These are phyloP conservation scores for Nannoperca australis DNA, from an alignment of 2,797 vertebrate genomes.

Conservation along the genomic window DNA sequence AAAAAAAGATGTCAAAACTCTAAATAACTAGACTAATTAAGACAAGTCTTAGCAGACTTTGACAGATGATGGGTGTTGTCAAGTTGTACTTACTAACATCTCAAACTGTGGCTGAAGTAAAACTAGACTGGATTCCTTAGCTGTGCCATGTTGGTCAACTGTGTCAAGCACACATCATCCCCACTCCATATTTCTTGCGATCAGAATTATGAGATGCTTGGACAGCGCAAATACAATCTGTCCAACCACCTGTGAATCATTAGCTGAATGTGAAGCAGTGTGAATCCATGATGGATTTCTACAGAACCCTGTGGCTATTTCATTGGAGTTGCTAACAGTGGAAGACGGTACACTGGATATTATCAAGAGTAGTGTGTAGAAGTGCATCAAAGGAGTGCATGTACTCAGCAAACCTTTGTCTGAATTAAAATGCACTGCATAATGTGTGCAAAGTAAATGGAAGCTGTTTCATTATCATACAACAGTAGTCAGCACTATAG, in stretches of 20 bases:
- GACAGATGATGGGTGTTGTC: background rate
- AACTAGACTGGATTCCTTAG: background rate
- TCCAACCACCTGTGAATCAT: slow-evolving; percentile 6
- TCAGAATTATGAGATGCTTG: background rate
- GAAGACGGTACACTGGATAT: background rate
- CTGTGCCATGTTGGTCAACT: background rate
- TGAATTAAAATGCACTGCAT: slow-evolving; percentile 8
- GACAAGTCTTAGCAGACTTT: no score
- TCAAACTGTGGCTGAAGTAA: slow-evolving; percentile 11
- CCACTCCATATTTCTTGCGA: background rate
- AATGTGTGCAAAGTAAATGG: slow-evolving; percentile 11
- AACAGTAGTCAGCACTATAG: background rate
- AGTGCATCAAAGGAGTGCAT: background rate
- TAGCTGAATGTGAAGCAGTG: background rate
- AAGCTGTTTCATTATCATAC: slow-evolving; percentile 7
- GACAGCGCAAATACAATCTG: background rate
- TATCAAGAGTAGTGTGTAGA: background rate
- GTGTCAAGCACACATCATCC: background rate
- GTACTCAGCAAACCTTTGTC: slow-evolving; percentile 5
- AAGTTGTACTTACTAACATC: background rate
- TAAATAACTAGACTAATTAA: no score
- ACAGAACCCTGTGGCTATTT: background rate
- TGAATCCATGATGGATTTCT: background rate
- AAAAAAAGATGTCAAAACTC: background rate
- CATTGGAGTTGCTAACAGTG: background rate